Evolutionary conservation across 2,113 vertebrate species (phyloP).

Genomic region (Forbesichthys agassizii): DNA sequence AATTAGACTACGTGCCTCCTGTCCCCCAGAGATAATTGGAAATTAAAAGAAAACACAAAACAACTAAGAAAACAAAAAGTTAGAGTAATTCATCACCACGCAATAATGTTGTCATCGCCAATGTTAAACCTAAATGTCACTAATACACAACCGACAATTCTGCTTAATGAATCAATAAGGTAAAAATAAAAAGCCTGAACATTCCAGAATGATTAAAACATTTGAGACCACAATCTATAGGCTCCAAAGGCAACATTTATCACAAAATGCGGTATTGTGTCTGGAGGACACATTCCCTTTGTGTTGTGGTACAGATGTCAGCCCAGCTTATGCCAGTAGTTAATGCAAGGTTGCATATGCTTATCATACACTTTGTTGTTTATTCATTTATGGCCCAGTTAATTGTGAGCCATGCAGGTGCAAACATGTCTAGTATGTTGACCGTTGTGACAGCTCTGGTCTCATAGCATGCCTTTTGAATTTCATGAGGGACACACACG

Average conservation of each 20-base stretch:
- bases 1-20: conserved; percentile 61
- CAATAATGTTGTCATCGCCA: conserved; percentile 34
- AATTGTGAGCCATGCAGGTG: conserved; percentile 25
- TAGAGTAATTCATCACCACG: conserved; percentile 54
- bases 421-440: conserved; percentile 16
- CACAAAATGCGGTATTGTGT: not conserved
- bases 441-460: conserved; percentile 12
- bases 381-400: conserved; percentile 22
- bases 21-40: conserved; percentile 60
- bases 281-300: not conserved
- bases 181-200: no score
- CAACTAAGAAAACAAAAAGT: conserved; percentile 38
- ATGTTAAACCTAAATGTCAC: conserved; percentile 14
- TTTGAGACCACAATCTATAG: not conserved
- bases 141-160: conserved; percentile 16
- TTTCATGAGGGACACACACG: no score
- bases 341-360: not conserved
- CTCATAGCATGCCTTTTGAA: no score
- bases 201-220: not conserved
- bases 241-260: not conserved
- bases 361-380: conserved; percentile 27
- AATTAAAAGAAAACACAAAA: conserved; percentile 25
- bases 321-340: no score
- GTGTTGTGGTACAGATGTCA: no score
- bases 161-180: conserved; percentile 17